These are phyloP conservation scores for Rhegmatorhina hoffmannsi DNA, from an alignment of 2,113 vertebrate species.

Conservation along the genomic window DNA sequence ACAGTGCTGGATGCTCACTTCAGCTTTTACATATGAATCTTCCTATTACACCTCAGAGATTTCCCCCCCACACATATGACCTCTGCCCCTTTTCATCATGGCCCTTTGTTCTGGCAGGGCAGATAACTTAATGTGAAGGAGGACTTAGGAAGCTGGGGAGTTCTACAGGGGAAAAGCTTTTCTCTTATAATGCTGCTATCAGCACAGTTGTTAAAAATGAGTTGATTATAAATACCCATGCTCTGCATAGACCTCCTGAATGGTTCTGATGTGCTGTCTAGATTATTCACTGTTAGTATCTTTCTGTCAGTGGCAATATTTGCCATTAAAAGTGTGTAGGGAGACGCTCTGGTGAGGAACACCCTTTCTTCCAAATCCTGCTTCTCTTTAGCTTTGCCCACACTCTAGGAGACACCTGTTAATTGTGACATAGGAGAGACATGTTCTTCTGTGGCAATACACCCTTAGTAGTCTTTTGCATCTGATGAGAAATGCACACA, in stretches of 20 bases:
- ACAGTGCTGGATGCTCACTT: background rate
- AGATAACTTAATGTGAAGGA: background rate
- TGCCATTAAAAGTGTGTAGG: background rate
- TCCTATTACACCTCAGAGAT: background rate
- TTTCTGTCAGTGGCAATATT: background rate
- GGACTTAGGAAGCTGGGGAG: background rate
- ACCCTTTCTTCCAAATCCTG: background rate
- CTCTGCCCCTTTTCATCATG: fast-evolving
- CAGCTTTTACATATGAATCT: background rate
- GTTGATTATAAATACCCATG: background rate
- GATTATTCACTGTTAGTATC: background rate
- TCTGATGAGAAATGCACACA: background rate
- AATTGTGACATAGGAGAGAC: background rate
- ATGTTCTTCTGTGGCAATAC: background rate
- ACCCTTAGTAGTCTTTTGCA: background rate
- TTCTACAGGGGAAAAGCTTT: background rate
- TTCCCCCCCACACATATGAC: background rate
- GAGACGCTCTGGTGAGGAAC: background rate
- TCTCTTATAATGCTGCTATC: background rate
- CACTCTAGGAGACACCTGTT: background rate
- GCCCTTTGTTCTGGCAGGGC: background rate
- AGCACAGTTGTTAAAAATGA: background rate
- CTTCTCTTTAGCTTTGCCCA: background rate
- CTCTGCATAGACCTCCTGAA: background rate
- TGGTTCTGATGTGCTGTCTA: background rate